Base-by-base conservation (phyloP, 2,113 vertebrate species). In the Ploceus nigricollis region DNA sequence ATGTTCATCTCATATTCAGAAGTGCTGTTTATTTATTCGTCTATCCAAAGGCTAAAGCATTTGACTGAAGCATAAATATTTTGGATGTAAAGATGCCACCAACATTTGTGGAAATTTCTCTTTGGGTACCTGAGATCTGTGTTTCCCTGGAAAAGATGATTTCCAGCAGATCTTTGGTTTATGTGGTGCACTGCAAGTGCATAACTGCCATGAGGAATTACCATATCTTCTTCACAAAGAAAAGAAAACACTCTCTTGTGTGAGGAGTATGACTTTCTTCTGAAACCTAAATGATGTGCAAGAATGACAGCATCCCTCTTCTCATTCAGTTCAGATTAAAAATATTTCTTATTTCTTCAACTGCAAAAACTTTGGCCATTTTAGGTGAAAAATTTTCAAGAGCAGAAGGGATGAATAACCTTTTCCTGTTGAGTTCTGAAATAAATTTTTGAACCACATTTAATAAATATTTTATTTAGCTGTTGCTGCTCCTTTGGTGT, bases 381-480 rank as follows among this genome's bases (percentile, higher is more conserved):
- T 73, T 60, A 73, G 14, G 30, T 66, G 65, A 73, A 88, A 90
- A 44, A 8, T 14, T 81, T 70, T 77, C 28, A 47, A 72, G 50
- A 30, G 44, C 23, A 45, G 37, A 48, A 75, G 9, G 15, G 21
- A 64, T 24, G 30, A 60, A 33, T n/a, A 91, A 69, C 22, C 16
- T 45, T 89, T 64, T 86, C 51, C 53, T n/a, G 3, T 48, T 56
- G 40, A 76, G 31, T 68, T 92, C 39, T 79, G n/a, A 56, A 71
- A 87, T 81, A 93, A 93, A 79, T 53, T 47, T 48, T 42, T 76
- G 56, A 92, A 47, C 14, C 6, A 60, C 56, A 45, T 68, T 71
- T 84, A 78, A 61, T 83, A 77, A 88, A 80, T 93, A 71, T 84
- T 89, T 89, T 28, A 91, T 91, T 87, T 87, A 70, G 25, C 21